Base-by-base conservation (phyloP, 2,888 invertebrate genomes). In the Abrostola tripartita region DNA sequence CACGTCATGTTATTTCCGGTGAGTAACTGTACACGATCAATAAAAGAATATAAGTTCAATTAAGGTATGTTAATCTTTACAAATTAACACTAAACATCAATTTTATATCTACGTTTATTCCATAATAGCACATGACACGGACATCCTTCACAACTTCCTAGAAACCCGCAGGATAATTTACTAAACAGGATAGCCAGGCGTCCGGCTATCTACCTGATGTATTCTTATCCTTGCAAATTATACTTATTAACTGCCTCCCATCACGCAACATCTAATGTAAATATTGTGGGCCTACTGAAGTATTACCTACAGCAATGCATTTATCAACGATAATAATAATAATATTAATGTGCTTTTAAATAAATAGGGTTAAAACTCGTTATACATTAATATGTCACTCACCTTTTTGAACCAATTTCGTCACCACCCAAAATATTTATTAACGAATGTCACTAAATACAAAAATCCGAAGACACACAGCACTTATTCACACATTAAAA, bases 161-260 rank as follows among this genome's bases (percentile, higher is more conserved):
- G 84, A 81, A 84, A 79, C 74, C 78, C 68, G 77, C 65, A 76
- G 65, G 76, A 79, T 83, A 82, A 83, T 86, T 85, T 81, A 76
- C 78, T 68, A 66, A 78, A 78, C 81, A 81, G 78, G 79, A 82
- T 79, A 76, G 68, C 70, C 70, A 55, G 72, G 70, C 71, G 76
- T 77, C 81, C 82, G 80, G 76, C 66, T 75, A 64, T 76, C 68
- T 68, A 52, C 76, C 69, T 78, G 63, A 71, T 68, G 71, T 71
- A 61, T 65, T 69, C 69, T 67, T 65, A 72, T 62, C 57, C 74
- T 65, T 56, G 60, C 70, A 74, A 81, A 84, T 83, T 77, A 81
- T 67, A 59, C 67, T 59, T 64, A 76, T 74, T 79, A 73, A 68
- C 51, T 56, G 50, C 54, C 64, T 61, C 69, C 51, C 52, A 62